Evolutionary conservation across 2,113 vertebrate genomes (phyloP).

Genomic region (Tiliqua scincoides): DNA sequence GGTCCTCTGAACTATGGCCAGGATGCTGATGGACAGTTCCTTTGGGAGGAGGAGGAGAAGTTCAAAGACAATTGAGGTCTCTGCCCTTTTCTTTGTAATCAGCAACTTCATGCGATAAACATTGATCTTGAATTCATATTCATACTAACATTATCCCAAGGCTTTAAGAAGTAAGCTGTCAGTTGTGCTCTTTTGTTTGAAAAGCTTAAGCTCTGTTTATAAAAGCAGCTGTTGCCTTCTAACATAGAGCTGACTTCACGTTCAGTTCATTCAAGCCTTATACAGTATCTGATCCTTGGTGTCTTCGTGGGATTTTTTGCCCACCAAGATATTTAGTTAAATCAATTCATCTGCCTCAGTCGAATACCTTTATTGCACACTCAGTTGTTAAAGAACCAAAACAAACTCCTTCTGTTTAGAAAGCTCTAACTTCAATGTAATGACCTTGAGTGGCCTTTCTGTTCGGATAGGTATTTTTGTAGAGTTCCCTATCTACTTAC

Average conservation of each 20-base stretch:
- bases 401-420: not conserved
- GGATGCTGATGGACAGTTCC: not conserved
- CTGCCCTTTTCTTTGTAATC: not conserved
- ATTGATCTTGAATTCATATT: not conserved
- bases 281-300: not conserved
- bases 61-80: not conserved
- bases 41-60: not conserved
- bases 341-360: not conserved
- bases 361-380: not conserved
- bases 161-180: not conserved
- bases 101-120: not conserved
- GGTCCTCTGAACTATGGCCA: not conserved
- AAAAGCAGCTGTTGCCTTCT: not conserved
- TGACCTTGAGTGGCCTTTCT: not conserved
- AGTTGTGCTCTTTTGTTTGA: not conserved
- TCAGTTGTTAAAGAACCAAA: not conserved
- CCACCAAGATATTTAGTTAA: not conserved
- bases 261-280: not conserved
- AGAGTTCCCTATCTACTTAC: not conserved
- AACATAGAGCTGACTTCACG: not conserved
- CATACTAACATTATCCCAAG: not conserved
- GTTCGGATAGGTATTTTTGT: not conserved
- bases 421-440: not conserved
- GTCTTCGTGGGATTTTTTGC: not conserved
- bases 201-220: not conserved